Evolutionary conservation across 2,888 invertebrate genomes (phyloP).

Genomic region (Barypeithes pellucidus): DNA sequence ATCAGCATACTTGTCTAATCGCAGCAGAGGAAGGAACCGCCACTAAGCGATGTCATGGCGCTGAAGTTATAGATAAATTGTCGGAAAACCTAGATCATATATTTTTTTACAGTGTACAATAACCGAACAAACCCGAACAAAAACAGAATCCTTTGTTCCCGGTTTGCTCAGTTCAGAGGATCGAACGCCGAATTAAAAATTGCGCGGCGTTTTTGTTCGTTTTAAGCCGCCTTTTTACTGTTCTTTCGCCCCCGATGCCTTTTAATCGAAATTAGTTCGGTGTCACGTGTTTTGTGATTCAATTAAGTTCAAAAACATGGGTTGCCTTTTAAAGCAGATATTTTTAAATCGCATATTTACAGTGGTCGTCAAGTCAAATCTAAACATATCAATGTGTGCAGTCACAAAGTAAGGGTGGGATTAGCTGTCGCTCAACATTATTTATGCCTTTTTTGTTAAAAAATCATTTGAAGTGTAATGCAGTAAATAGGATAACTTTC

Average conservation of each 20-base stretch:
- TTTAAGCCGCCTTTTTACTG: constrained; percentile 55
- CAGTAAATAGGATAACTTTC: no score
- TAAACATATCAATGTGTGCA: no score
- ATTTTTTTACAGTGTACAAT: constrained; percentile 57
- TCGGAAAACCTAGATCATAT: constrained; percentile 1
- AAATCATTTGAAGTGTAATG: no score
- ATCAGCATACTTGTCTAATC: neutral
- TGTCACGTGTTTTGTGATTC: constrained; percentile 10
- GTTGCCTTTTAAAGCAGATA: neutral
- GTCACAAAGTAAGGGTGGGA: no score
- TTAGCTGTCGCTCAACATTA: no score
- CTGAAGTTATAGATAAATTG: no score
- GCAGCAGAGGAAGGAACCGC: no score
- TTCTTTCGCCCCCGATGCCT: constrained; percentile 46
- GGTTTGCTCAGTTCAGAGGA: constrained; percentile 57
- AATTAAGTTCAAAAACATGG: neutral
- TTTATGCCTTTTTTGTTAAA: no score
- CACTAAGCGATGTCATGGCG: no score
- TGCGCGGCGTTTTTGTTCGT: constrained; percentile 60
- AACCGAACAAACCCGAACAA: constrained; percentile 66
- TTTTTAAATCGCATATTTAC: neutral
- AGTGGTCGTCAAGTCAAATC: no score
- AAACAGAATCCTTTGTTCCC: constrained; percentile 60
- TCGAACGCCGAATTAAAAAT: constrained; percentile 64
- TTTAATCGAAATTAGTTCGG: constrained; percentile 12